Evolutionary conservation across 2,888 invertebrate genomes (phyloP).

Genomic region (Tenthredo livida): DNA sequence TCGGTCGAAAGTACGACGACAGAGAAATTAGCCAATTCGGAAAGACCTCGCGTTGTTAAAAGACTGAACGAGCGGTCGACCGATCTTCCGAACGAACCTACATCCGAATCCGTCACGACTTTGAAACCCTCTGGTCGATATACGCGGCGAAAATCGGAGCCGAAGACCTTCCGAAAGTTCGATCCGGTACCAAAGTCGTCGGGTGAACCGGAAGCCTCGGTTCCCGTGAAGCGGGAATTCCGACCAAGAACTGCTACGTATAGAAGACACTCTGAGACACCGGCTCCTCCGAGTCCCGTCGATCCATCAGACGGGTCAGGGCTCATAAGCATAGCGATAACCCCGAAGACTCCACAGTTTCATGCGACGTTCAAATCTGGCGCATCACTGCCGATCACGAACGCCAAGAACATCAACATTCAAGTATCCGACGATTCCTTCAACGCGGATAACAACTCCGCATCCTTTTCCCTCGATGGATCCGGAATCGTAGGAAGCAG

Average conservation of each 20-base stretch:
- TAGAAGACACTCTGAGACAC: constrained; percentile 71
- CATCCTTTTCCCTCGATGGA: background rate
- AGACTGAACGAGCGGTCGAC: constrained; percentile 11
- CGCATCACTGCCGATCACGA: constrained; percentile 45
- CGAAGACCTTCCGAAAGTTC: constrained; percentile 57
- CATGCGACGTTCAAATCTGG: constrained; percentile 60
- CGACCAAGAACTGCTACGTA: constrained; percentile 74
- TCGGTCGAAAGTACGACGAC: background rate
- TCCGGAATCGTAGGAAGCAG: constrained; percentile 64
- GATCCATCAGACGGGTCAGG: constrained; percentile 25
- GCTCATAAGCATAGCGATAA: constrained; percentile 66
- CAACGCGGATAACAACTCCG: background rate
- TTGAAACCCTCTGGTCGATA: constrained; percentile 22
- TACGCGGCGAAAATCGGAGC: constrained; percentile 48
- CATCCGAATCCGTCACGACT: constrained; percentile 53
- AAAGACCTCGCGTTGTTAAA: background rate
- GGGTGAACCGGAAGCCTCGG: constrained; percentile 52
- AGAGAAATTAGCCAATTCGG: background rate
- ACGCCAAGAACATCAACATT: constrained; percentile 16
- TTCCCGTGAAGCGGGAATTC: constrained; percentile 61
- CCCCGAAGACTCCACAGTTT: constrained; percentile 67
- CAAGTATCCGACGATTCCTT: background rate
- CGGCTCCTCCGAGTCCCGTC: constrained; percentile 58
- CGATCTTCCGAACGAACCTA: constrained; percentile 58
- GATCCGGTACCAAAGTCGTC: constrained; percentile 53